These are phyloP conservation scores for Microcebus jonahi DNA, from an alignment of 2,113 vertebrate genomes.

Conservation along the genomic window DNA sequence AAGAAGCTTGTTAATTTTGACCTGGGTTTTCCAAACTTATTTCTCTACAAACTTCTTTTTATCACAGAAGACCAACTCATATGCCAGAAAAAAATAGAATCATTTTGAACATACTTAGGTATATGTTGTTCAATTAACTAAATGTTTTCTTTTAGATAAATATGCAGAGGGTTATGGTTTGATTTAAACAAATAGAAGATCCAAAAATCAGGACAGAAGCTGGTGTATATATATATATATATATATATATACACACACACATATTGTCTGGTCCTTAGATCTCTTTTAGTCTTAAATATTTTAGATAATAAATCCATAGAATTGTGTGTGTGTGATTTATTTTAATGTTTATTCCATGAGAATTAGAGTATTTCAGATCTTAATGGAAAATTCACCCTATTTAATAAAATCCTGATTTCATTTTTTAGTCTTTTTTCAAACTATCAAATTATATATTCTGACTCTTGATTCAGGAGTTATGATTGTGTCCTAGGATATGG, in stretches of 20 bases:
- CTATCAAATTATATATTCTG: not conserved
- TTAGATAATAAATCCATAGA: not conserved
- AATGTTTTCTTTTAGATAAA: not conserved
- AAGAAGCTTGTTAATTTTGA: not conserved
- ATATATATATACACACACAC: not conserved
- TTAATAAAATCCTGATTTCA: slow-evolving; percentile 16
- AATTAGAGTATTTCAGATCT: not conserved
- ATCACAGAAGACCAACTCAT: not conserved
- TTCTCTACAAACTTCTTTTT: not conserved
- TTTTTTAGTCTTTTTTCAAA: slow-evolving; percentile 10
- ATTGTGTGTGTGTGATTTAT: not conserved
- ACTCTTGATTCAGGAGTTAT: not conserved
- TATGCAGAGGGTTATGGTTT: not conserved
- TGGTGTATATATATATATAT: not conserved
- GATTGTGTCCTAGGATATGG: too few species aligned
- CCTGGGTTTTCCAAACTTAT: not conserved
- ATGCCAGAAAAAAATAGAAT: not conserved
- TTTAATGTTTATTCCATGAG: not conserved
- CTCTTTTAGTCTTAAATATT: not conserved
- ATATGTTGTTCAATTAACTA: not conserved
- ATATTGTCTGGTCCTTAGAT: not conserved
- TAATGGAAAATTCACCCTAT: not conserved
- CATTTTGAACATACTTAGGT: not conserved
- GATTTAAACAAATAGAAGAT: not conserved
- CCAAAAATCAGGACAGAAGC: not conserved